Evolutionary conservation across 1,140 invertebrate species (phyloP).

Genomic region (Diorhabda sublineata): DNA sequence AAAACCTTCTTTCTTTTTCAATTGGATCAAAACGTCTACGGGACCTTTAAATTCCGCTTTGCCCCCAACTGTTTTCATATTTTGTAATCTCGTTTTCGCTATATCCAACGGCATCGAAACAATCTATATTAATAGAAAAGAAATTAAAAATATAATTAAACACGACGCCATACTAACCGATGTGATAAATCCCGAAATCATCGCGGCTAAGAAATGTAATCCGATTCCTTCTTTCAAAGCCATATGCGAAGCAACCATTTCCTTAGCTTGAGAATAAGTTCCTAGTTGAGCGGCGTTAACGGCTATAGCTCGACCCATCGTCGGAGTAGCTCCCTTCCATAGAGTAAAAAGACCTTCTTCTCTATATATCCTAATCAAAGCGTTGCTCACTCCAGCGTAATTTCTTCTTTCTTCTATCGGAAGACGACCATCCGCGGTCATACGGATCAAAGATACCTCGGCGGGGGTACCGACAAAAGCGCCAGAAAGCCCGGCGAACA

Average conservation of each 20-base stretch:
- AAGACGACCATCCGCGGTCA: constrained; percentile 94
- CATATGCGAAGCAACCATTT: constrained; percentile 9
- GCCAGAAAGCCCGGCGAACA: constrained; percentile 80
- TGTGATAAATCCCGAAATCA: not conserved
- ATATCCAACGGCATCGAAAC: constrained; percentile 99
- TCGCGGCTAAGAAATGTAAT: not conserved
- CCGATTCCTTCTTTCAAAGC: constrained; percentile 11
- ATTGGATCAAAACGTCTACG: constrained; percentile 77
- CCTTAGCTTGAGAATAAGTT: constrained; percentile 84
- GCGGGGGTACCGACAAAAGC: constrained; percentile 82
- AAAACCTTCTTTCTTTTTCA: constrained; percentile 86
- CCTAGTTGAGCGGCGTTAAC: constrained; percentile 97
- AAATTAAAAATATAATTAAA: too few species aligned
- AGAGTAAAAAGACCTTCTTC: constrained; percentile 72
- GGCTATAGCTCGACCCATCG: constrained; percentile 86
- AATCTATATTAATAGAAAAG: constrained; percentile 42
- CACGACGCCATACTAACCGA: not conserved
- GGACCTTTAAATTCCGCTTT: constrained; percentile 91
- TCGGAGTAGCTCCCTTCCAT: constrained; percentile 82
- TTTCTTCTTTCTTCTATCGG: constrained; percentile 82
- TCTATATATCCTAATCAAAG: constrained; percentile 75
- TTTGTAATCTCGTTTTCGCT: constrained; percentile 97
- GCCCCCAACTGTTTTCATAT: constrained; percentile 89
- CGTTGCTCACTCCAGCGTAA: constrained; percentile 92
- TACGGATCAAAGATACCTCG: constrained; percentile 88